These are phyloP conservation scores for Glyphotaelius pellucidus DNA, from an alignment of 2,888 invertebrate genomes.

Conservation along the genomic window DNA sequence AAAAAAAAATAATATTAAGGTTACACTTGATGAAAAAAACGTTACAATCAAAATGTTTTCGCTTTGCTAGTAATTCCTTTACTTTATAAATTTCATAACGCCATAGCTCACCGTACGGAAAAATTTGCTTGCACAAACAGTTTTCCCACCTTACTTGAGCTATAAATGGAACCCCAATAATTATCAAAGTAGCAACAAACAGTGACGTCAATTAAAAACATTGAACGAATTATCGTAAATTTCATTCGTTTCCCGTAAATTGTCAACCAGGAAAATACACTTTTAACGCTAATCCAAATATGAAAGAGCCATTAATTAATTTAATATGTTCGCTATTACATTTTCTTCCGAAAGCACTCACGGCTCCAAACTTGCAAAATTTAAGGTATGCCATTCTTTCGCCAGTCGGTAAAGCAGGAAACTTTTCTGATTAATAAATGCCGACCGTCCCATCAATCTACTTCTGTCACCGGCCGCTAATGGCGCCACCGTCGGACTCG, in stretches of 20 bases:
- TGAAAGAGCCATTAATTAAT: background rate
- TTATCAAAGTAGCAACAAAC: too few species aligned
- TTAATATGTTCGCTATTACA: background rate
- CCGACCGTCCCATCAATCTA: slow-evolving; percentile 44
- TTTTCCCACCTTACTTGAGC: too few species aligned
- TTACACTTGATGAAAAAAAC: too few species aligned
- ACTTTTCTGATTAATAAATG: slow-evolving; percentile 22
- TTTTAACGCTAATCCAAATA: background rate
- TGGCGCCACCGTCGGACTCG: slow-evolving; percentile 20
- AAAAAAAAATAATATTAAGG: too few species aligned
- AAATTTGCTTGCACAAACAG: too few species aligned
- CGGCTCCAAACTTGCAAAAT: background rate
- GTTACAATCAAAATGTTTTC: too few species aligned
- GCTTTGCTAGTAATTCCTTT: too few species aligned
- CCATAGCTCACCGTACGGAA: too few species aligned
- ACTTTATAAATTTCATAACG: too few species aligned
- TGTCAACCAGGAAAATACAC: background rate
- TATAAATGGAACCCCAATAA: too few species aligned
- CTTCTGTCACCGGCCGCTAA: slow-evolving; percentile 21
- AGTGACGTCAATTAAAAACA: background rate
- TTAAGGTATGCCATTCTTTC: slow-evolving; percentile 10
- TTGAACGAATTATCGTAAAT: background rate
- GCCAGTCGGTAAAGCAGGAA: slow-evolving; percentile 18
- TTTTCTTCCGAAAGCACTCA: background rate
- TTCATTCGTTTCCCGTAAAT: background rate